Evolutionary conservation across 2,888 invertebrate species (phyloP).

Genomic region (Drosophila anomelani): DNA sequence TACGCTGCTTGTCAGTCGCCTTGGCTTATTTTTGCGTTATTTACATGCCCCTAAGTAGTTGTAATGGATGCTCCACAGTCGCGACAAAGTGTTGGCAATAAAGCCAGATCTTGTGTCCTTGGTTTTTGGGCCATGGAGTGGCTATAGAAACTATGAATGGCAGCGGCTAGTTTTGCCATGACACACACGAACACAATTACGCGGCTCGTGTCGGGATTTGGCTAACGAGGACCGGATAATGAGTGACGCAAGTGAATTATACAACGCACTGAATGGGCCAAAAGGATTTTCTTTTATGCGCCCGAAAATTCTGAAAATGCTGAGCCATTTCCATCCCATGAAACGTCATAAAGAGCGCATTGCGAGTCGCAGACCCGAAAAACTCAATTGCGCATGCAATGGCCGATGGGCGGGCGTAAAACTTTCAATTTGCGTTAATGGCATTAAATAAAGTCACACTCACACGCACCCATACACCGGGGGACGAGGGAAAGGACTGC

Average conservation of each 20-base stretch:
- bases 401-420: conserved; percentile 64
- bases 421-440: conserved; percentile 80
- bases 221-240: conserved; percentile 24
- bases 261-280: conserved; percentile 16
- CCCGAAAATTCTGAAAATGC: conserved; percentile 16
- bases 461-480: not conserved
- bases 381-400: conserved; percentile 78
- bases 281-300: conserved; percentile 29
- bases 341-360: conserved; percentile 47
- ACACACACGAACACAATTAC: conserved; percentile 19
- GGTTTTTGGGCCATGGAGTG: conserved; percentile 61
- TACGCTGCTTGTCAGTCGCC: conserved; percentile 67
- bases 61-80: conserved; percentile 66
- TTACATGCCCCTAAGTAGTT: conserved; percentile 80
- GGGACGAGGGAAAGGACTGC: not conserved
- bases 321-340: conserved; percentile 25
- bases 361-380: conserved; percentile 40
- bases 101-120: conserved; percentile 48
- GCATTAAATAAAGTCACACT: conserved; percentile 73
- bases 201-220: conserved; percentile 30
- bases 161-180: conserved; percentile 66
- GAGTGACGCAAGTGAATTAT: conserved; percentile 41
- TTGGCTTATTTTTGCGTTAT: conserved; percentile 78
- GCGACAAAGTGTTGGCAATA: conserved; percentile 76
- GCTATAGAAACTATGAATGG: conserved; percentile 61